Conservation (phyloP, 2,113 vertebrate genomes). For the Laterallus jamaicensis region DNA sequence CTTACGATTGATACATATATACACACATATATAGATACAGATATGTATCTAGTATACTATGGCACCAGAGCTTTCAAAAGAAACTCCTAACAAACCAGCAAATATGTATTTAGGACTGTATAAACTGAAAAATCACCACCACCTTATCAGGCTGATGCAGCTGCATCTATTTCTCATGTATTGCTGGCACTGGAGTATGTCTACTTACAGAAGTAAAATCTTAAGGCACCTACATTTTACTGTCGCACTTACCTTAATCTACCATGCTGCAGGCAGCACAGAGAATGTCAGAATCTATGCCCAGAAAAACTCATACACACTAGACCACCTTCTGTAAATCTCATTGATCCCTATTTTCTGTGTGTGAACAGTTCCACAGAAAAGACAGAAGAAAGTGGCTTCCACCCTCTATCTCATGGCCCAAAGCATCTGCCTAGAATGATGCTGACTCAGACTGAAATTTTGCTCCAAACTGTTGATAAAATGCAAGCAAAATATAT, state of each 20-base stretch:
- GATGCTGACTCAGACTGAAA: background rate
- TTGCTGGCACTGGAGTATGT: background rate
- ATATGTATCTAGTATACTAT: background rate
- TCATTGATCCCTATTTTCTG: background rate
- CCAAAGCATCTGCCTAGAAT: background rate
- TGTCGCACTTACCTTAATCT: background rate
- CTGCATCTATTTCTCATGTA: background rate
- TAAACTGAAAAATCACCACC: background rate
- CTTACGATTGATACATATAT: background rate
- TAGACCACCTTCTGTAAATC: background rate
- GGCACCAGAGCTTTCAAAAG: background rate
- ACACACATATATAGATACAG: too few species aligned
- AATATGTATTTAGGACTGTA: background rate
- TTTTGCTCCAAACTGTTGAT: background rate
- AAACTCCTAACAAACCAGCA: background rate
- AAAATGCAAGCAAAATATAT: background rate
- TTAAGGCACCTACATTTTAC: background rate
- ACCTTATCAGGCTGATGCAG: background rate
- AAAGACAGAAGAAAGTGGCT: background rate
- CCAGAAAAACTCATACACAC: background rate
- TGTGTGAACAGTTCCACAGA: accelerated
- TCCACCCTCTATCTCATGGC: background rate
- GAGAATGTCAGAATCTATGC: background rate
- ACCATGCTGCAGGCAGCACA: background rate
- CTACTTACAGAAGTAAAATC: background rate